These are phyloP conservation scores for Pandemis heparana DNA, from an alignment of 2,888 invertebrate genomes.

Conservation along the genomic window DNA sequence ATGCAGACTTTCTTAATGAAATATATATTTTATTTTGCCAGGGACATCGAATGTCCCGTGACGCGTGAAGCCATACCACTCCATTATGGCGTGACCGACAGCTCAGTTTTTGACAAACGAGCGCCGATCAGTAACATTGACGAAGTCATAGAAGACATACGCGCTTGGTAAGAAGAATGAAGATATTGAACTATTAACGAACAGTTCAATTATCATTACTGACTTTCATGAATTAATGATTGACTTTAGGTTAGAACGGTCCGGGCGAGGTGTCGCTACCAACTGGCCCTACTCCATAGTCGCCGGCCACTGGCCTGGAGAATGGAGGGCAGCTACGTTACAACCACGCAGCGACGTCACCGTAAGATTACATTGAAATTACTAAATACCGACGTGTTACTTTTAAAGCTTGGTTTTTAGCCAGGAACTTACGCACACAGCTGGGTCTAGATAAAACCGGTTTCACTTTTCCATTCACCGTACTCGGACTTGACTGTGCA, in stretches of 20 bases:
- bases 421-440: no score
- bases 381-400: neutral
- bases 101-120: conserved; percentile 73
- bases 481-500: no score
- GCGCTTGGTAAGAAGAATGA: conserved; percentile 45
- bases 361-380: conserved; percentile 55
- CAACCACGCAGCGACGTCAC: conserved; percentile 74
- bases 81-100: conserved; percentile 74
- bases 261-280: conserved; percentile 47
- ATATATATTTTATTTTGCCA: conserved; percentile 43
- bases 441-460: no score
- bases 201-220: neutral
- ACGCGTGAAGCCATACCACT: conserved; percentile 72
- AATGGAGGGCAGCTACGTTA: conserved; percentile 64
- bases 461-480: no score
- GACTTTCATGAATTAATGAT: neutral
- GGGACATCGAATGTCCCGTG: conserved; percentile 68
- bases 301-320: conserved; percentile 61
- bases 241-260: conserved; percentile 59
- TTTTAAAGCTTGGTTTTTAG: no score
- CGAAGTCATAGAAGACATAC: conserved; percentile 60
- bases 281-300: conserved; percentile 76
- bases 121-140: conserved; percentile 59
- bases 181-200: neutral
- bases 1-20: no score